phyloP scores from a whole-genome alignment of 2,113 vertebrate genomes.

The Rynchops niger region DNA sequence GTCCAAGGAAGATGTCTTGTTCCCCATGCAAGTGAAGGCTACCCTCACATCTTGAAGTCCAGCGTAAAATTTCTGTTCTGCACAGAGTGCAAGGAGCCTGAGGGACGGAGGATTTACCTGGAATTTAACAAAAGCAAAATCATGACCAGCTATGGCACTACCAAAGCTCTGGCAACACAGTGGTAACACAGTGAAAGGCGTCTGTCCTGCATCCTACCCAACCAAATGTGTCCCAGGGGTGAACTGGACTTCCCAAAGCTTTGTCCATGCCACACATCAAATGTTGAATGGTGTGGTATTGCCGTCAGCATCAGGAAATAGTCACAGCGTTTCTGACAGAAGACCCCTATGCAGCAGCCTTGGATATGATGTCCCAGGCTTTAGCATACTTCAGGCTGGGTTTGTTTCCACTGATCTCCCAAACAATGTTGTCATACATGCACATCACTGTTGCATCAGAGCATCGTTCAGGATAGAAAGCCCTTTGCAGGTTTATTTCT shows the following conservation, averaged over 20 bases:
- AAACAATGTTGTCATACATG: not conserved
- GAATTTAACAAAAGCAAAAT: not conserved
- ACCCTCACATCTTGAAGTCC: not conserved
- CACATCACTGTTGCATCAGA: not conserved
- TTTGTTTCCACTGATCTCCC: not conserved
- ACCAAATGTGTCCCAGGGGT: not conserved
- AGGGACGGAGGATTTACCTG: not conserved
- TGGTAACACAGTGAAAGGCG: not conserved
- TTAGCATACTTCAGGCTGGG: not conserved
- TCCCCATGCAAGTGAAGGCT: not conserved
- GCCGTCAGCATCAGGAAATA: not conserved
- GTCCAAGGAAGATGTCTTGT: not conserved
- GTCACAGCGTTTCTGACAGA: not conserved
- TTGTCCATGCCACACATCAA: not conserved
- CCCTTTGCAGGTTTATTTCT: not conserved
- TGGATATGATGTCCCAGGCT: not conserved
- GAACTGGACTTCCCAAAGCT: not conserved
- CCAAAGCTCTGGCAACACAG: not conserved
- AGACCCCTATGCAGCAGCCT: not conserved
- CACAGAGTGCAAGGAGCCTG: not conserved
- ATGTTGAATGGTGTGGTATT: not conserved
- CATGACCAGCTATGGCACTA: not conserved
- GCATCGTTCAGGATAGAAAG: not conserved
- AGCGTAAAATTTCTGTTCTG: not conserved
- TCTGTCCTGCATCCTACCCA: not conserved